Percentiles rank a stretch among this genome's conserved stretches.
phyloP scores from a whole-genome alignment of 2,888 invertebrate genomes.

The Habroteleia sp. region DNA sequence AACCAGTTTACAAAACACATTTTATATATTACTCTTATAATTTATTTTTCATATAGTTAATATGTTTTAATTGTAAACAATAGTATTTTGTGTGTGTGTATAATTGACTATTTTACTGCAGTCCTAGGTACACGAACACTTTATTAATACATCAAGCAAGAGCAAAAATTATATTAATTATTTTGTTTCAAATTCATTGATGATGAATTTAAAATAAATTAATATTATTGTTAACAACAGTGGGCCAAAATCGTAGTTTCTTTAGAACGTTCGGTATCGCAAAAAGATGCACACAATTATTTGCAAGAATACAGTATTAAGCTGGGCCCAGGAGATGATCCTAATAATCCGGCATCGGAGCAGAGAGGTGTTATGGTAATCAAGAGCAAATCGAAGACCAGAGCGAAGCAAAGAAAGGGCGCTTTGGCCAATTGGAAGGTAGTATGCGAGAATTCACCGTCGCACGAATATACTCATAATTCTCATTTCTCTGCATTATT shows the following conservation, averaged over 20 bases:
- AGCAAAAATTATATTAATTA: too few relatives aligned
- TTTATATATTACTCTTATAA: too few relatives aligned
- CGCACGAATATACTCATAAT: constrained; percentile 60
- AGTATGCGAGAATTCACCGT: constrained; percentile 57
- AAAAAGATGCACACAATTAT: constrained; percentile 93
- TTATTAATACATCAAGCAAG: too few relatives aligned
- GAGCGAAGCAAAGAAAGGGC: constrained; percentile 97
- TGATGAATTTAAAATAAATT: constrained; percentile 35
- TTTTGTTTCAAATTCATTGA: neutral
- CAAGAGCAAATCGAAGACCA: constrained; percentile 97
- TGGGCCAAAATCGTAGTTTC: constrained; percentile 99
- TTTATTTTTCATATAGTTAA: too few relatives aligned
- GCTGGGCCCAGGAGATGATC: constrained; percentile 89
- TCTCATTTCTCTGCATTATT: constrained; percentile 59
- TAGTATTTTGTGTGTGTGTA: too few relatives aligned
- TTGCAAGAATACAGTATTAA: constrained; percentile 97
- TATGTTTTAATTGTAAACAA: too few relatives aligned
- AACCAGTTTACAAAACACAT: too few relatives aligned
- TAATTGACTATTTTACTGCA: too few relatives aligned
- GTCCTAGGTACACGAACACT: too few relatives aligned
- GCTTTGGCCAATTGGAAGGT: constrained; percentile 99
- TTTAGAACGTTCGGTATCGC: constrained; percentile 95
- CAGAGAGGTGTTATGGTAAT: constrained; percentile 98
- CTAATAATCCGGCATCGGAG: constrained; percentile 89
- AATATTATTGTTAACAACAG: constrained; percentile 80